Base-by-base conservation (phyloP, 2,888 invertebrate species). In the Sphaerophoria rueppellii region DNA sequence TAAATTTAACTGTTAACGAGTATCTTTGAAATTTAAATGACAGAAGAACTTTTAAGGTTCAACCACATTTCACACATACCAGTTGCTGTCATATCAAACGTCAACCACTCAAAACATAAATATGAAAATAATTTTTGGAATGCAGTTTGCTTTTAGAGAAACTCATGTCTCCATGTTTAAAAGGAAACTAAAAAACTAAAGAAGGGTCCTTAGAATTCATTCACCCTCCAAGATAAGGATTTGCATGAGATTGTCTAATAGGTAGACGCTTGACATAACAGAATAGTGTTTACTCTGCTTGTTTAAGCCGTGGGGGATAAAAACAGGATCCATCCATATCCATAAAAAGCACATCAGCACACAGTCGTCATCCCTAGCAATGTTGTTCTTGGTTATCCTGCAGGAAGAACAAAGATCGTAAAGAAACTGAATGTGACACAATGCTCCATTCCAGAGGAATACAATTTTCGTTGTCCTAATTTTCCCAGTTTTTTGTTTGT, bases 331-430 rank as follows among this genome's bases (percentile, higher is more conserved):
- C 71, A 80, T 76, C 80, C 83, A 80, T 69, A 80, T 76, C 80
- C 83, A 80, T 69, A 72, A 83, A 83, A 67, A 71, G 83, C 83
- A 83, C 83, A 83, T 83, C 80, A 55, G 83, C 83, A 83, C 83
- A 83, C 80, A 75, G 50, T 55, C 60, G 71, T 78, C 46, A 67
- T 67, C 37, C 37, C 37, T 24, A 24, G 40, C 24, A 24, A 12
- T 12, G 65, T 52, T 52, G 37, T 16, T 16, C 40, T 52, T 12
- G 57, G 40, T 52, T 32, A 16, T 34, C 34, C 40, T 43, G 35
- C 50, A 76, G 67, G 72, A 69, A 82, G 73, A 78, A 73, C 82
- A 80, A 75, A 52, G 67, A 83, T 69, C 60, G 50, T 65, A 46
- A 58, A 65, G 52, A 52, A 69, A 24, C 71, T 69, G 72, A 61